phyloP scores from a whole-genome alignment of 2,797 vertebrate genomes.

The Anableps anableps region DNA sequence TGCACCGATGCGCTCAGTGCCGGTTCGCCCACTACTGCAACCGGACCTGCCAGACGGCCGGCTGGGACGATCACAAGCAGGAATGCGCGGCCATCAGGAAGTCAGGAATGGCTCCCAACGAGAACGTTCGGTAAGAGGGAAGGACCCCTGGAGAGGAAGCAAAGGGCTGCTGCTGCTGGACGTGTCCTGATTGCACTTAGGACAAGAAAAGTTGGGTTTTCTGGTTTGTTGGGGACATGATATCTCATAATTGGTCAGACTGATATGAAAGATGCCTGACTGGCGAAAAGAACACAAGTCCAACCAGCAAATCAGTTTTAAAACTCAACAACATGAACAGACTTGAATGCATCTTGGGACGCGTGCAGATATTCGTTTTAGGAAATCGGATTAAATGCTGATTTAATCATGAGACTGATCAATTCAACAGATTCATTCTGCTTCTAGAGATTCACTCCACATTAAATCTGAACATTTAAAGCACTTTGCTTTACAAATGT shows the following conservation, averaged over 20 bases:
- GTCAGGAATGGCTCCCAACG: constrained; percentile 79
- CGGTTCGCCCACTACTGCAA: constrained; percentile 95
- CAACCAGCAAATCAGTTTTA: background rate
- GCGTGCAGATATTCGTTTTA: background rate
- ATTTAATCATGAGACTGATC: background rate
- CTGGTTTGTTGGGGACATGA: background rate
- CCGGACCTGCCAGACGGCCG: constrained; percentile 93
- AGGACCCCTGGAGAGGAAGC: background rate
- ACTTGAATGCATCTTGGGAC: background rate
- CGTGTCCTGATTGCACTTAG: background rate
- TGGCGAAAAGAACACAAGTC: background rate
- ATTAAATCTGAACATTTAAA: background rate
- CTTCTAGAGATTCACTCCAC: background rate
- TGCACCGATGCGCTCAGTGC: constrained; percentile 93
- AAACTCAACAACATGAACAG: too few relatives aligned
- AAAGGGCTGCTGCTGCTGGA: too few relatives aligned
- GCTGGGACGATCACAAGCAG: constrained; percentile 92
- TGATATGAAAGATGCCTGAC: too few relatives aligned
- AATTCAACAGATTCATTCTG: background rate
- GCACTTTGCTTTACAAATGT: background rate
- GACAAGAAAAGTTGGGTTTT: background rate
- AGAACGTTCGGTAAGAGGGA: constrained; percentile 87
- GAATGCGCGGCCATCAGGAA: constrained; percentile 91
- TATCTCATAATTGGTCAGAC: background rate
- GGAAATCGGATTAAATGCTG: background rate